These are phyloP conservation scores for Orchesellides sinensis DNA, from an alignment of 2,888 invertebrate species.

Conservation along the genomic window DNA sequence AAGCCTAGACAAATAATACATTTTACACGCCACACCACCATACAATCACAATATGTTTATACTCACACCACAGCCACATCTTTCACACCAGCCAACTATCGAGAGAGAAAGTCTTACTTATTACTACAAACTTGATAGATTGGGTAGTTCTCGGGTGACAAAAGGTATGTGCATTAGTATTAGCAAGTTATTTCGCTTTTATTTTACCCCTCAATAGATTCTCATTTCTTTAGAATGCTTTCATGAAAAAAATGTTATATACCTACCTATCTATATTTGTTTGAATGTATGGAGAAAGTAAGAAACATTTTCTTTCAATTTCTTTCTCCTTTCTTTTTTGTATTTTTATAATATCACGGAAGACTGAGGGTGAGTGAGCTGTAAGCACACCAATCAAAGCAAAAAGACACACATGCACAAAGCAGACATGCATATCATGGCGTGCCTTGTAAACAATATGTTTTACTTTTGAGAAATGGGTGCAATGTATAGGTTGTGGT, in stretches of 20 bases:
- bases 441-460: too few relatives aligned
- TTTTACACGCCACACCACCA: neutral
- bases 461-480: slow-evolving; percentile 17
- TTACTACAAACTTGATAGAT: slow-evolving; percentile 48
- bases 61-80: slow-evolving; percentile 10
- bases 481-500: slow-evolving; percentile 26
- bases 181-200: slow-evolving; percentile 25
- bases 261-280: neutral
- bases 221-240: slow-evolving; percentile 30
- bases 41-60: slow-evolving; percentile 2
- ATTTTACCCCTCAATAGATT: neutral
- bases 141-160: slow-evolving; percentile 57
- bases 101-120: slow-evolving; percentile 6
- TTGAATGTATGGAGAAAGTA: neutral
- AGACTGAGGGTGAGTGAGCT: slow-evolving; percentile 54
- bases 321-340: slow-evolving; percentile 10
- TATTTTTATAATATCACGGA: slow-evolving; percentile 36
- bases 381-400: slow-evolving; percentile 63
- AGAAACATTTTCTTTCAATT: slow-evolving; percentile 24
- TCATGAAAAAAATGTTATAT: too few relatives aligned
- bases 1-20: slow-evolving; percentile 55
- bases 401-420: slow-evolving; percentile 4
- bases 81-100: neutral
- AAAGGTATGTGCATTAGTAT: slow-evolving; percentile 41
- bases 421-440: neutral